Evolutionary conservation across 2,797 vertebrate genomes (phyloP), one percentile per base, ranked within the genome.

Genomic region (Melanotaenia nigrans): DNA sequence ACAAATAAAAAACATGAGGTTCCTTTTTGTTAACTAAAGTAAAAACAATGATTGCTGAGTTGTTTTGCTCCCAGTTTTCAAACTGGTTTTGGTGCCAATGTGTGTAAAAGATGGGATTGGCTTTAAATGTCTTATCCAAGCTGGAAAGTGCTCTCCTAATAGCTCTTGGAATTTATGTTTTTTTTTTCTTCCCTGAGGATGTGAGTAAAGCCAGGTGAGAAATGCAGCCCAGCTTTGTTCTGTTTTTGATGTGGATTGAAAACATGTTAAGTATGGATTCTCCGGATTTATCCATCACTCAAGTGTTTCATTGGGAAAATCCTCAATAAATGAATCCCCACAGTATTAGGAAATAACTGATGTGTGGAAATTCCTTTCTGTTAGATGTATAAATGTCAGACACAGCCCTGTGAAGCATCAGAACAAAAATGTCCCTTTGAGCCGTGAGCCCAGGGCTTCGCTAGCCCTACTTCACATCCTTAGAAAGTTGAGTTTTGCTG

Each of bases 401-500:
- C 74, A 63, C 36, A 73, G 75, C 62, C 4, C 47, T 45, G 36
- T 28, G 61, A 82, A 71, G 61, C 68, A 30, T 67, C 61, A 47
- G 72, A 77, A 62, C 73, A 61, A 54, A 71, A 79, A 68, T 67
- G 53, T 54, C 36, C 78, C 79, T 82, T 69, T 84, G 66, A 81
- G 85, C 69, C 7, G 13, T 58, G 54, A 83, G 80, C 86, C 81
- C 71, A 1, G 38, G 79, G 82, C 83, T 62, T 82, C 70, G 28
- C 65, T 25, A 35, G 53, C 73, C 47, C 65, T 61, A 54, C 79
- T 49, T 76, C 76, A 68, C 81, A 85, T 90, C 78, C 88, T 86
- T 85, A 69, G 84, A 84, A 88, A 88, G 84, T 61, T 1, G 45
- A 78, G 80, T 68, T 81, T 77, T 83, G 74, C 73, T 77, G 64